These are phyloP conservation scores for Glyphotaelius pellucidus DNA, from an alignment of 2,888 invertebrate genomes.

Conservation along the genomic window DNA sequence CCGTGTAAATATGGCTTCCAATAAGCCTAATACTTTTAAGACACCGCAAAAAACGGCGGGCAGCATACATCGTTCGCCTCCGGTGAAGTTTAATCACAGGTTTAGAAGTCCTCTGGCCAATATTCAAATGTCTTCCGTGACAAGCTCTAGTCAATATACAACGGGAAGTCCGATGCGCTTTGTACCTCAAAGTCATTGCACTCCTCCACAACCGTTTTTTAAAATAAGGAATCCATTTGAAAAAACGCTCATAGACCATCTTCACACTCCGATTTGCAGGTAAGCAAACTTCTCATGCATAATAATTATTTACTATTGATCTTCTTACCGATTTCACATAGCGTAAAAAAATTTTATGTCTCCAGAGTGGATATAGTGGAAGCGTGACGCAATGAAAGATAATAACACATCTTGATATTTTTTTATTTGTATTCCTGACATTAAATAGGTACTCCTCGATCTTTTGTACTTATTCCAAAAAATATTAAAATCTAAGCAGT, in stretches of 20 bases:
- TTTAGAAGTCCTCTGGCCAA: constrained; percentile 57
- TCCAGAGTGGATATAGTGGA: neutral
- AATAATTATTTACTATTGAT: neutral
- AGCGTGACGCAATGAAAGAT: neutral
- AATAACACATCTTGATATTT: constrained; percentile 2
- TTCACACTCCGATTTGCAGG: constrained; percentile 85
- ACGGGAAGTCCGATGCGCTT: constrained; percentile 52
- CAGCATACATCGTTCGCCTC: constrained; percentile 36
- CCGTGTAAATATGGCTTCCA: constrained; percentile 51
- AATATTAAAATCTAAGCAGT: neutral
- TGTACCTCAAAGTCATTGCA: constrained; percentile 46
- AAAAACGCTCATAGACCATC: constrained; percentile 79
- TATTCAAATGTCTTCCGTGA: constrained; percentile 57
- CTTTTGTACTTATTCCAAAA: neutral
- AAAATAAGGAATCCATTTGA: constrained; percentile 83
- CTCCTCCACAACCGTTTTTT: constrained; percentile 59
- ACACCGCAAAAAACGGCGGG: constrained; percentile 54
- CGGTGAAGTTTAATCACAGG: constrained; percentile 41
- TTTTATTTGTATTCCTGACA: neutral
- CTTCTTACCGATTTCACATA: neutral
- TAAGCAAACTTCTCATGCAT: constrained; percentile 68
- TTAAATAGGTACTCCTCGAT: neutral
- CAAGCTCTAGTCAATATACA: constrained; percentile 54
- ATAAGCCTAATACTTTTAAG: constrained; percentile 50
- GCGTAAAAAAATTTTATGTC: neutral